These are phyloP conservation scores for Serranus cabrilla DNA, from an alignment of 2,797 vertebrate species.

Conservation along the genomic window DNA sequence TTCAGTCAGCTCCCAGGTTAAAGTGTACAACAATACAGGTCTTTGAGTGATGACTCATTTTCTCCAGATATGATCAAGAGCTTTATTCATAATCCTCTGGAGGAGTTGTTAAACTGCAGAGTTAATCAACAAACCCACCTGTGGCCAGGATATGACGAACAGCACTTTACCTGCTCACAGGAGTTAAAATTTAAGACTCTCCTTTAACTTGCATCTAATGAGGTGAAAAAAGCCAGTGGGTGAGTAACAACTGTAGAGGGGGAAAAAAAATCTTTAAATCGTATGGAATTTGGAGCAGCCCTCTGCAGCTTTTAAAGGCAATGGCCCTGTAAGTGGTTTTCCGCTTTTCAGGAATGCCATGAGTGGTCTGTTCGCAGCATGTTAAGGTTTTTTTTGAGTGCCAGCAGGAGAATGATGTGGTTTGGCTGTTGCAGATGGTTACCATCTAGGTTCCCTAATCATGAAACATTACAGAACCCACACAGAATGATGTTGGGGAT, in stretches of 20 bases:
- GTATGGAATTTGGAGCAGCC: conserved; percentile 41
- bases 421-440: conserved; percentile 48
- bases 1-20: conserved; percentile 30
- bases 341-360: conserved; percentile 44
- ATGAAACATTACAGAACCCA: background rate
- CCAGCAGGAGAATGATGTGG: conserved; percentile 43
- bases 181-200: conserved; percentile 37
- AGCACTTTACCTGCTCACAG: conserved; percentile 31
- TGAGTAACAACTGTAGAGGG: conserved; percentile 22
- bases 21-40: conserved; percentile 24
- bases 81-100: conserved; percentile 44
- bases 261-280: conserved; percentile 14
- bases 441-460: conserved; percentile 14
- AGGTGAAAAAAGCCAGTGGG: conserved; percentile 53
- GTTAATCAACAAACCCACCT: conserved; percentile 44
- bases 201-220: conserved; percentile 21
- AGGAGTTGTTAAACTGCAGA: conserved; percentile 22
- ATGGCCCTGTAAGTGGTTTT: conserved; percentile 38
- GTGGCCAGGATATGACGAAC: conserved; percentile 37
- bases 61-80: conserved; percentile 56
- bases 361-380: conserved; percentile 47
- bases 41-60: conserved; percentile 57
- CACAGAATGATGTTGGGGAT: too few relatives aligned
- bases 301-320: conserved; percentile 31
- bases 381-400: conserved; percentile 43